These are phyloP conservation scores for Garrulus glandarius DNA, from an alignment of 2,797 vertebrate genomes.

Conservation along the genomic window DNA sequence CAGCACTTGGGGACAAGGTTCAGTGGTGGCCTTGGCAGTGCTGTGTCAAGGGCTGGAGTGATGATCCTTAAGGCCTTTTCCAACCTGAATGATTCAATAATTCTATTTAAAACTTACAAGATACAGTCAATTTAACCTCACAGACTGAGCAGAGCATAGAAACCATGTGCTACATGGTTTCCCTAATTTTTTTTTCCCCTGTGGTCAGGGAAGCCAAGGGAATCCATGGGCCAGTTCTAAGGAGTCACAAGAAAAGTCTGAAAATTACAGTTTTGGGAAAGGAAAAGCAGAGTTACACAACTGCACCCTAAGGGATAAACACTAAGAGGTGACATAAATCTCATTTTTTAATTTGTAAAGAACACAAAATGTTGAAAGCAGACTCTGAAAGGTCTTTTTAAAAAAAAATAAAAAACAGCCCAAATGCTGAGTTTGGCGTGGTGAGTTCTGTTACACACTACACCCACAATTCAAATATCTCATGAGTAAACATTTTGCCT, in stretches of 20 bases:
- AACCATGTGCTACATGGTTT: not conserved
- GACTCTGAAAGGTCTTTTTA: not conserved
- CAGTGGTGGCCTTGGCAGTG: not conserved
- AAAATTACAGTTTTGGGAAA: not conserved
- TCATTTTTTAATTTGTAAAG: not conserved
- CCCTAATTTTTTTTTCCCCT: not conserved
- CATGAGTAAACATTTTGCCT: not conserved
- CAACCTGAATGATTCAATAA: accelerated
- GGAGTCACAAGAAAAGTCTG: not conserved
- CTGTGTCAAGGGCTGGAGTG: not conserved
- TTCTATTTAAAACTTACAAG: not conserved
- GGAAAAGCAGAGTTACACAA: not conserved
- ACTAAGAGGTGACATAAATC: not conserved
- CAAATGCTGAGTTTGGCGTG: accelerated
- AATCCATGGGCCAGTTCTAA: not conserved
- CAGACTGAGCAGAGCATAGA: not conserved
- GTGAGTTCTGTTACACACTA: not conserved
- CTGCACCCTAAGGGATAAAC: not conserved
- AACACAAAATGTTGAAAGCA: not conserved
- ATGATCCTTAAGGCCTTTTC: not conserved
- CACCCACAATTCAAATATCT: not conserved
- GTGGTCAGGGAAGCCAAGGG: not conserved
- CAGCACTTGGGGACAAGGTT: not conserved
- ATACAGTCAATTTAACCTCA: not conserved
- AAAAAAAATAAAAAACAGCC: accelerated